Base-by-base conservation (phyloP, 1,140 invertebrate species). In the Cecropterus lyciades region DNA sequence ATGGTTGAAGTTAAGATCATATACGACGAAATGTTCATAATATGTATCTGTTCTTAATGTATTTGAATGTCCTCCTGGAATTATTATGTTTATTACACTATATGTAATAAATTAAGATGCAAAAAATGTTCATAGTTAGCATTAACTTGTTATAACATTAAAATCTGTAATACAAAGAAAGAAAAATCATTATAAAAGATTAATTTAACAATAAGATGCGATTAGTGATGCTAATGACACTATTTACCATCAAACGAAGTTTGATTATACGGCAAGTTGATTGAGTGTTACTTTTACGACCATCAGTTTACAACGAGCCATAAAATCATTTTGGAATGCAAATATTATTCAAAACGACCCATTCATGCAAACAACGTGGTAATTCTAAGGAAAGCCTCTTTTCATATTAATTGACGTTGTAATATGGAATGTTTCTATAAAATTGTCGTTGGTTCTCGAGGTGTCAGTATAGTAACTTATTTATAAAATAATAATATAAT, bases 381-480 rank as follows among this genome's bases (percentile, higher is more conserved):
- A 59, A 64, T 64, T 67, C 49, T 27, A 37, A 17, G 13, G n/a
- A 13, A 45, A 27, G 30, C 43, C 43, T 48, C 43, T 37, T 65
- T 63, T 70, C 64, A 67, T 67, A 49, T 52, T 71, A 67, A 71
- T 64, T 63, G 42, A 17, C 46, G 33, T 67, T 13, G 67, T 64
- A 64, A 64, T 59, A 60, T 63, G 55, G 51, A 30, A 52, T 1
- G 5, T 30, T 49, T 40, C 16, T 10, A 14, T 49, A 20, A 62
- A 51, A 20, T 37, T 30, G 7, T 51, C 14, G 45, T 43, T 24
- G 3, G 7, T 49, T 17, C 3, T 37, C 43, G 16, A 42, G 27
- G 6, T 17, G 20, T 11, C 20, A 14, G 11, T 46, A 17, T 3
- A n/a, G n/a, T n/a, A n/a, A n/a, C n/a, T n/a, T n/a, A n/a, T n/a